Percentiles rank a stretch among this genome's conserved stretches.
phyloP scores from a whole-genome alignment of 2,113 vertebrate genomes.

The Otus sunia region DNA sequence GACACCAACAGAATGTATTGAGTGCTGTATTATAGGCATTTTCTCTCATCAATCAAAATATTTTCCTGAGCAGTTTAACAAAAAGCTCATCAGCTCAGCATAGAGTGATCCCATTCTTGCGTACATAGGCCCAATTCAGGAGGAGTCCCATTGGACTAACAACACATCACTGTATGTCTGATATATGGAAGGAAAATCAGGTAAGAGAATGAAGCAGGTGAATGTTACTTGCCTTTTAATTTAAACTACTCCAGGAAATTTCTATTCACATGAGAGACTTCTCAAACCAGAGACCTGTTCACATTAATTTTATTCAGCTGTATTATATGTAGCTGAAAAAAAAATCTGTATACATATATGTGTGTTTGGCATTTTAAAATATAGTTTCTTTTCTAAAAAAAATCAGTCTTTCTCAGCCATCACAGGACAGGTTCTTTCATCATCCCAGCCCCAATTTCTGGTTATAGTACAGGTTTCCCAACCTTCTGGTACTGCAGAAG shows the following conservation, averaged over 20 bases:
- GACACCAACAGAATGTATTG: not conserved
- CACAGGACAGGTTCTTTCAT: constrained; percentile 1
- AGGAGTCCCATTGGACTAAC: not conserved
- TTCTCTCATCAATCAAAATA: constrained; percentile 7
- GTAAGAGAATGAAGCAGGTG: constrained; percentile 31
- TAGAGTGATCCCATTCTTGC: not conserved
- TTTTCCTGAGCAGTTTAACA: constrained; percentile 36
- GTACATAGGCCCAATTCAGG: not conserved
- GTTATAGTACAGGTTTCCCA: not conserved
- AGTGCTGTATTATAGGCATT: not conserved
- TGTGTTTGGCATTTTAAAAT: constrained; percentile 43
- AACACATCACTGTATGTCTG: fast-evolving
- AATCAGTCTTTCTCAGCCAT: constrained; percentile 15
- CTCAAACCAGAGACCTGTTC: constrained; percentile 31
- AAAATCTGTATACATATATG: not conserved
- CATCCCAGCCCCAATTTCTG: not conserved
- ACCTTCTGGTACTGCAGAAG: not conserved
- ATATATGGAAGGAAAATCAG: not conserved
- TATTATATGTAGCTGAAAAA: not conserved
- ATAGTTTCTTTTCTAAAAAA: constrained; percentile 50
- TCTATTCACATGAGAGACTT: constrained; percentile 18
- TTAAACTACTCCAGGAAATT: constrained; percentile 38
- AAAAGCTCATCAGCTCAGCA: constrained; percentile 7
- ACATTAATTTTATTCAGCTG: constrained; percentile 45
- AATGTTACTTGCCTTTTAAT: not conserved